Evolutionary conservation across 2,797 vertebrate genomes (phyloP), one percentile per base, ranked within the genome.

Genomic region (Epinephelus coioides): DNA sequence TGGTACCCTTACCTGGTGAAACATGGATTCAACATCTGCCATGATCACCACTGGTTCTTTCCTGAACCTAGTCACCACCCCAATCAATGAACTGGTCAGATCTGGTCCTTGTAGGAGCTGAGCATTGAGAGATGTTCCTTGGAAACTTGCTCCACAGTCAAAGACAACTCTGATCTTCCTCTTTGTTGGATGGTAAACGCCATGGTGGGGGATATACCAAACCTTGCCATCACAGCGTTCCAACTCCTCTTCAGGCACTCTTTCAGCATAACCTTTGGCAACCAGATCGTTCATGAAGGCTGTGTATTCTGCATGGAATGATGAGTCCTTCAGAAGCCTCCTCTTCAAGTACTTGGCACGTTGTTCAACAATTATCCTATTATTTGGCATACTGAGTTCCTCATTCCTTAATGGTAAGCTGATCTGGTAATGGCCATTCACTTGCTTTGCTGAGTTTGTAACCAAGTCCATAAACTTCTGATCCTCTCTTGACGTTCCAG

Each of bases 61-160:
- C 8, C 53, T 19, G n/a, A 82, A 79, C 38, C 57, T 68, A 6
- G 34, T 54, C 4, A 73, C 10, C 5, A 79, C 79, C 49, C 84
- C 76, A 15, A 72, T 27, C 12, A 83, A 18, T 2, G 50, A 54
- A n/a, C 34, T 79, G 1, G 77, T 79, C 1, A 76, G 40, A 25
- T 79, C 56, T 3, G 72, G 76, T 7, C 82, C 76, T 19, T 79
- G 75, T n/a, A 85, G 19, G 4, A 82, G 71, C 8, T 79, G 38
- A 4, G 6, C 25, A 59, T 76, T 75, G 0, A 85, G 19, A 8
- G 79, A 79, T 8, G n/a, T 62, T 19, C 38, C 77, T 17, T 60
- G n/a, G 19, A n/a, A 70, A 11, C 21, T 23, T 1, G 67, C 49
- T 10, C 30, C 72, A 51, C 70, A 73, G 13, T 76, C 72, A 47